Percentiles rank a stretch among this genome's conserved stretches.
phyloP scores from a whole-genome alignment of 2,888 invertebrate genomes.

The Tanytarsus gracilentus region DNA sequence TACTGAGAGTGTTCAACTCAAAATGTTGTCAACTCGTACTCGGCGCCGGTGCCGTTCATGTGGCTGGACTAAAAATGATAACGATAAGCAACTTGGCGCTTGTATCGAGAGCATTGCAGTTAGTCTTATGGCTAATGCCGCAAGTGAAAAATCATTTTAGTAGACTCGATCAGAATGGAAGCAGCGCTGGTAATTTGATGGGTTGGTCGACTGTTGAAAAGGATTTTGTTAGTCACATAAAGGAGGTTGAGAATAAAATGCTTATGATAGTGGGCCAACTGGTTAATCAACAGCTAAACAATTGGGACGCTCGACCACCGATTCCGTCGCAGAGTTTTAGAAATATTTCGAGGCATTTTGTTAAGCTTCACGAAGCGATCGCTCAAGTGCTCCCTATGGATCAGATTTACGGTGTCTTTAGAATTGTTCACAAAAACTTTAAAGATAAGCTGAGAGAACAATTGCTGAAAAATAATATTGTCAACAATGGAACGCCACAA shows the following conservation, averaged over 20 bases:
- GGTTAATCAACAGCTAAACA: conserved; percentile 65
- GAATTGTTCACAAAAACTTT: conserved; percentile 73
- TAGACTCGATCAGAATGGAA: conserved; percentile 47
- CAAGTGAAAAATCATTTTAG: conserved; percentile 61
- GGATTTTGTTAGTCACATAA: conserved; percentile 79
- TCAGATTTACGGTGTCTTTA: conserved; percentile 67
- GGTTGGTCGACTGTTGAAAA: conserved; percentile 65
- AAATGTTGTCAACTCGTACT: conserved; percentile 87
- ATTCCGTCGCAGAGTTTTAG: conserved; percentile 87
- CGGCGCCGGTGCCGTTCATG: conserved; percentile 91
- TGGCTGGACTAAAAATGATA: conserved; percentile 88
- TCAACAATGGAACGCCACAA: conserved; percentile 93
- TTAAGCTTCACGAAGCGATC: conserved; percentile 85
- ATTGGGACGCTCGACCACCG: conserved; percentile 92
- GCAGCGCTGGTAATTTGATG: background rate
- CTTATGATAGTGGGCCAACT: conserved; percentile 81
- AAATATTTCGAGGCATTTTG: conserved; percentile 78
- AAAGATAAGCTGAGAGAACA: conserved; percentile 79
- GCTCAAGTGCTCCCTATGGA: conserved; percentile 71
- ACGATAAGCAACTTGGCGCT: conserved; percentile 88
- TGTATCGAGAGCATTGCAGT: conserved; percentile 72
- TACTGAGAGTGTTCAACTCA: conserved; percentile 79
- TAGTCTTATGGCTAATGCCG: conserved; percentile 71
- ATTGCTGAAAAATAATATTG: conserved; percentile 74
- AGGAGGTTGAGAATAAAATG: conserved; percentile 87